Percentiles rank a stretch among this genome's conserved stretches.
phyloP scores from a whole-genome alignment of 2,888 invertebrate genomes.

The Cryptocephalus primarius region DNA sequence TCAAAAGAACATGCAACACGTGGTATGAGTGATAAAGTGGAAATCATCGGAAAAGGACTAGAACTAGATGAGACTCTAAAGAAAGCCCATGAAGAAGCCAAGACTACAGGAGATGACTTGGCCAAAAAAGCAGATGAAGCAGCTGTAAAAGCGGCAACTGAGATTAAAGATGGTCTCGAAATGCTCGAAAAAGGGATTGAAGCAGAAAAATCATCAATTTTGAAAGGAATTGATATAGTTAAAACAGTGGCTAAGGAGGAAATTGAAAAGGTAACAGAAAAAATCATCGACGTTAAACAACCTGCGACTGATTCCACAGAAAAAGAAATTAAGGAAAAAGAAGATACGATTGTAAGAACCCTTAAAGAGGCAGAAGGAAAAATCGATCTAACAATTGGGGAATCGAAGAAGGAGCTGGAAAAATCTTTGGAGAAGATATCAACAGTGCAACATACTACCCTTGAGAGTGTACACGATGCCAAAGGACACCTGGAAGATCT shows the following conservation, averaged over 20 bases:
- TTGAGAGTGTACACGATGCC: conserved; percentile 1
- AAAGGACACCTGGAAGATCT: background rate
- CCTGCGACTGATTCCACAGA: conserved; percentile 7
- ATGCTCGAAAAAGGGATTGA: conserved; percentile 12
- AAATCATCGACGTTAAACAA: too few species aligned
- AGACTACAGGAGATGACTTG: background rate
- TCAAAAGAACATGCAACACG: background rate
- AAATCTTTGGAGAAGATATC: background rate
- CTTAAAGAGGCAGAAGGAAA: background rate
- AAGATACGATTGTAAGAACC: conserved; percentile 3
- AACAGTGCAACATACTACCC: background rate
- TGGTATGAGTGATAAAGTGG: too few species aligned
- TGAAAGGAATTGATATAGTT: too few species aligned
- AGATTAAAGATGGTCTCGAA: conserved; percentile 6
- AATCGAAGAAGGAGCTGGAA: background rate
- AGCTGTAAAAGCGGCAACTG: conserved; percentile 11
- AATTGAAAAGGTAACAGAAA: too few species aligned
- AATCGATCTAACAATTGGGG: background rate
- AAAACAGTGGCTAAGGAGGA: too few species aligned
- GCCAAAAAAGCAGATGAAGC: background rate
- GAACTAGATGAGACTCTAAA: too few species aligned
- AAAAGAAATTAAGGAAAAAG: conserved; percentile 1
- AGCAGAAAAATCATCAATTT: conserved; percentile 1
- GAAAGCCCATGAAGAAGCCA: too few species aligned
- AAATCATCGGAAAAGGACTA: too few species aligned